A percentile compares a stretch with the other conserved stretches of the same genome.
Conservation (phyloP, 2,113 vertebrate species). For the Leuciscus idus region DNA sequence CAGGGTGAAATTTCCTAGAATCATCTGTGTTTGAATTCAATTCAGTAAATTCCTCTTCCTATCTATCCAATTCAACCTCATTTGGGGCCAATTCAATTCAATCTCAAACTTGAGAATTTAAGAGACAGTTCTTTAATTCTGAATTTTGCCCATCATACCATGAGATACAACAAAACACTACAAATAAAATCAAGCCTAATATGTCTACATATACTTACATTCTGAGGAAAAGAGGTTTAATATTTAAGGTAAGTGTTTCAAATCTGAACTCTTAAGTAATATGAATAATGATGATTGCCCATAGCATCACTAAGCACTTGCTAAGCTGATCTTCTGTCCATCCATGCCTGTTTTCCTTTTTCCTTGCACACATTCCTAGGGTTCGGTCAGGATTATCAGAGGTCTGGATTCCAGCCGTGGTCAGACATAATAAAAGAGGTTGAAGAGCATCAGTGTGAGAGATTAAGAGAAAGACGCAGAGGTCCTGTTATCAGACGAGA, state of each 20-base stretch:
- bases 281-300: background rate
- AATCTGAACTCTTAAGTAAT: background rate
- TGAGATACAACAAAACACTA: background rate
- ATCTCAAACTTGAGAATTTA: background rate
- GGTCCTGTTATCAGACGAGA: constrained; percentile 73
- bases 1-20: no score
- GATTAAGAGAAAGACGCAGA: constrained; percentile 74
- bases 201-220: background rate
- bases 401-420: constrained; percentile 71
- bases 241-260: background rate
- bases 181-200: no score
- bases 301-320: constrained; percentile 54
- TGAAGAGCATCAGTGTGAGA: constrained; percentile 60
- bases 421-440: constrained; percentile 71
- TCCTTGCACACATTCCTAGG: constrained; percentile 13
- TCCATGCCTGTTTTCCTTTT: constrained; percentile 54
- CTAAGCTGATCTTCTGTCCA: constrained; percentile 23
- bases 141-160: background rate
- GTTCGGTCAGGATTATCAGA: constrained; percentile 67
- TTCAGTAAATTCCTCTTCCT: no score
- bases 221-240: background rate
- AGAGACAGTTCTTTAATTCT: background rate
- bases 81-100: background rate
- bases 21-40: no score
- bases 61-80: no score